Conservation (phyloP, 2,113 vertebrate species). For the Amblyornis subalaris region DNA sequence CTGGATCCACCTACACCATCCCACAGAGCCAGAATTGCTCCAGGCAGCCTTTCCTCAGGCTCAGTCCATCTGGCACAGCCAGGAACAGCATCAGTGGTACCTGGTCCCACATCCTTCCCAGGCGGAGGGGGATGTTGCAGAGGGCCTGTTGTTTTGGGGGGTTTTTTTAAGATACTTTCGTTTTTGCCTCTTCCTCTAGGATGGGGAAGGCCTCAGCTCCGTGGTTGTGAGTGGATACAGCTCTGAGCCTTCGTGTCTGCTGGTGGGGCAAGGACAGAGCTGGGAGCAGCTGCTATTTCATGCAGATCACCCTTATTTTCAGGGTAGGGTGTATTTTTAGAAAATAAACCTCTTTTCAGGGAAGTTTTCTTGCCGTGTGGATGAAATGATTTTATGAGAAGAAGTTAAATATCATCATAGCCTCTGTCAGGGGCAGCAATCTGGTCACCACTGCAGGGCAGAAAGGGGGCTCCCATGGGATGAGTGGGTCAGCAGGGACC, state of each 20-base stretch:
- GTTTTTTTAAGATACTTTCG: neutral
- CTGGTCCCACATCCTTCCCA: neutral
- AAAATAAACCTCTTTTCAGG: neutral
- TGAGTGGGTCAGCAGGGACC: neutral
- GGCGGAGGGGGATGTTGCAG: neutral
- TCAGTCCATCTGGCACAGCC: accelerated
- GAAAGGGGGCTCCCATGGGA: neutral
- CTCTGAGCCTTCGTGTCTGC: neutral
- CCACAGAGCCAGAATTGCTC: neutral
- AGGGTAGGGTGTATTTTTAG: neutral
- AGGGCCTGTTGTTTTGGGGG: accelerated
- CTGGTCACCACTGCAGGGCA: neutral
- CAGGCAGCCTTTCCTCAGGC: neutral
- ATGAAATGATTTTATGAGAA: neutral
- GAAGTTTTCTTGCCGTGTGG: neutral
- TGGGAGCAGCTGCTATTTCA: neutral
- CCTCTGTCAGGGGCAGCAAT: neutral
- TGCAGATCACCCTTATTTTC: neutral
- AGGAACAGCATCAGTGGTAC: accelerated
- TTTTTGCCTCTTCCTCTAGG: neutral
- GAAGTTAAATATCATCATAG: too few relatives aligned
- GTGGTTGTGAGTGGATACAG: neutral
- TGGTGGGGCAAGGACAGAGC: neutral
- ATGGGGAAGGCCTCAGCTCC: neutral
- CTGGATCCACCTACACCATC: neutral